Base-by-base conservation (phyloP, 2,888 invertebrate species). In the Toxonevra muliebris region DNA sequence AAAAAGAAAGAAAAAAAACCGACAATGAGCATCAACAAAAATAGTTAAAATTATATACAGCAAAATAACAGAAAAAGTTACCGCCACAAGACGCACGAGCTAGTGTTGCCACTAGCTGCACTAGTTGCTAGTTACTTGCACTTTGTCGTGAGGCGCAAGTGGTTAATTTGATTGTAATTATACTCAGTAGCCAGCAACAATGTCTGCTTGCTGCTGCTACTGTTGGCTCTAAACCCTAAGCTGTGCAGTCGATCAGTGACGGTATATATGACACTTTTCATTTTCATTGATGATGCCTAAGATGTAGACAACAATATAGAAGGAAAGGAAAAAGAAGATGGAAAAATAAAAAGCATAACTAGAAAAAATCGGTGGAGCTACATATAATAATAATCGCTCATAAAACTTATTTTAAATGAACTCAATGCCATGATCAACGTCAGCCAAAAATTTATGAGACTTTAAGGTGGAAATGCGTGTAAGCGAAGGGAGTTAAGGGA, bases 221-320 rank as follows among this genome's bases (percentile, higher is more conserved):
- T 58, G 42, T 1, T 41, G 58, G 15, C 4, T 19, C 9, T 42
- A n/a, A n/a, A 41, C 15, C 43, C 20, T n/a, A 2, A 53, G 53
- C 17, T 10, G 53, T 30, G 42, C 19, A 13, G 41, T 7, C 59
- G 53, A 57, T 59, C 52, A 53, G 53, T 19, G 19, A 53, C 53
- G 65, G 50, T 11, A 59, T 65, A 67, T 53, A 57, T 61, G 66
- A 70, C 68, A 70, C 70, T 68, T 59, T 65, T 69, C 61, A 66
- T 66, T 61, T 70, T 70, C 70, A 70, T 70, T 70, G 68, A 68
- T 68, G 70, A 65, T 30, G 30, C 30, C 7, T 30, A 65, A 66
- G 68, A 57, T 57, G 57, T 67, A 41, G 54, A 40, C 55, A 66
- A 55, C 59, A 41, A 11, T 13, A 48, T 5, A 48, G 15, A 48